phyloP scores from a whole-genome alignment of 2,888 invertebrate species.

The Crioceris asparagi region DNA sequence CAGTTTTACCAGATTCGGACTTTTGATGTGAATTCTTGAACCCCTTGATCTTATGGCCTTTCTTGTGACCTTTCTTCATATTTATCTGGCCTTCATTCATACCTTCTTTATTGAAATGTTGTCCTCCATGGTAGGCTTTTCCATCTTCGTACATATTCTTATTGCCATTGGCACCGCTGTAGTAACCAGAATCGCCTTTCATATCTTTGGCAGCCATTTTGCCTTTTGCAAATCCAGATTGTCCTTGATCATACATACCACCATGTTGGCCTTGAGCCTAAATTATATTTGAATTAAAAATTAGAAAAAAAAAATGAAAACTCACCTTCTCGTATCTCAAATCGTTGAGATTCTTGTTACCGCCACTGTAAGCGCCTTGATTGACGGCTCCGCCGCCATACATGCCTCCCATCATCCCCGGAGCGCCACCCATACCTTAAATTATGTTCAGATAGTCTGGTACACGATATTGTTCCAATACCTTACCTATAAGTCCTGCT shows the following conservation, averaged over 20 bases:
- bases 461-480: conserved; percentile 7
- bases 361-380: conserved; percentile 14
- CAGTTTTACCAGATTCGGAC: conserved; percentile 53
- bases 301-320: not conserved
- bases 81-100: conserved; percentile 47
- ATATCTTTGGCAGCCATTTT: conserved; percentile 36
- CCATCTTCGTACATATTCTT: conserved; percentile 49
- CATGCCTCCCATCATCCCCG: conserved; percentile 26
- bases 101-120: conserved; percentile 48
- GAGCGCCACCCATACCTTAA: conserved; percentile 11
- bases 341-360: conserved; percentile 18
- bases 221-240: conserved; percentile 36
- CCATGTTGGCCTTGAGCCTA: conserved; percentile 15
- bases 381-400: conserved; percentile 15
- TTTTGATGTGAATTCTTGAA: conserved; percentile 56
- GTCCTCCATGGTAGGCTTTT: conserved; percentile 46
- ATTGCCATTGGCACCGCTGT: conserved; percentile 46
- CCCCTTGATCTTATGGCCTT: conserved; percentile 55
- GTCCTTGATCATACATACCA: conserved; percentile 15
- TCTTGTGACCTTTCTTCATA: conserved; percentile 49
- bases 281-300: not conserved
- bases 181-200: conserved; percentile 42
- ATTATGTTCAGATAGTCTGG: no score
- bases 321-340: conserved; percentile 8
- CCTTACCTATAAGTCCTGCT: conserved; percentile 10